Base-by-base conservation (phyloP, 2,888 invertebrate species). In the Meganola albula region DNA sequence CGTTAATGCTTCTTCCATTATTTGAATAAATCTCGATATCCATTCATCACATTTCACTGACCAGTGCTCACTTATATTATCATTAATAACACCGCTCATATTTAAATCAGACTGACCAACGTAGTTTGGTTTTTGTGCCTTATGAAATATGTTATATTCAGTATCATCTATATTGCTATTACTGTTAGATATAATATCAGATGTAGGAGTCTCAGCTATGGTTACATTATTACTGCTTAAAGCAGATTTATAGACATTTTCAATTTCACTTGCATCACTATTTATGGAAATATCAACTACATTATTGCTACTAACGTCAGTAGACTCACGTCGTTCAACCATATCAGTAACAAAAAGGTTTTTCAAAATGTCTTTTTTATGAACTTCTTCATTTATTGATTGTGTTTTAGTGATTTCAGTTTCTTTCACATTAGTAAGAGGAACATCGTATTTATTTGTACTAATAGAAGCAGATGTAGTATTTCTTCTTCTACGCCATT, bases 1-100 rank as follows among this genome's bases (percentile, higher is more conserved):
- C 16, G 64, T 61, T 13, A 84, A 43, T 5, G 62, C 72, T 35
- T 82, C 78, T 49, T 82, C 82, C 79, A 85, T 82, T 57, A 79
- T 75, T 53, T 82, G 78, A 9, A 68, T 51, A 41, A 76, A 82
- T 34, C 76, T 65, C 14, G 74, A 73, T 4, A 80, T 53, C 77
- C 77, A 84, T 48, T 82, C 80, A 20, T 83, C 79, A 20, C 57
- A 53, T 42, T 71, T 65, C 22, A 45, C 53, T 47, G 26, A 60
- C 18, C 84, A 61, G 48, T 55, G 53, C 3, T 76, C 64, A 26
- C 69, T 64, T 74, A 79, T 77, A 11, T 13, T 38, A 18, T 52
- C 38, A 37, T 53, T 56, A 4, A 58, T 64, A 5, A 82, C 48
- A 53, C 63, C 55, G 48, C 70, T 76, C 70, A 73, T 67, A 5